Conservation (phyloP, 1,140 invertebrate genomes). For the Drosophila tani region DNA sequence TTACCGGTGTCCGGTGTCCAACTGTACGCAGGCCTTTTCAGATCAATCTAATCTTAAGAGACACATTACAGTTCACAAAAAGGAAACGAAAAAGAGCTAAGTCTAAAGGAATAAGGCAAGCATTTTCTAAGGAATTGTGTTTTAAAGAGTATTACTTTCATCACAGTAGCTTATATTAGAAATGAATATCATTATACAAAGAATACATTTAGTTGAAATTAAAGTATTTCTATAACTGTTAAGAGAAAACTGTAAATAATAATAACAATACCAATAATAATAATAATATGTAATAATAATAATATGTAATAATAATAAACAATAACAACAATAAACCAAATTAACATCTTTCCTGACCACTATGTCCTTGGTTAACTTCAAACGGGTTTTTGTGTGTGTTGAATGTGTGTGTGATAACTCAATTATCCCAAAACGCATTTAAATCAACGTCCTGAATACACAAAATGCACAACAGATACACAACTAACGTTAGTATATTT, state of each 20-base stretch:
- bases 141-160: neutral
- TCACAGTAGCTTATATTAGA: too few relatives aligned
- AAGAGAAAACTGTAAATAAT: neutral
- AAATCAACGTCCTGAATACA: too few relatives aligned
- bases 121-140: neutral
- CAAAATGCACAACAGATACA: too few relatives aligned
- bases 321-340: neutral
- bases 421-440: too few relatives aligned
- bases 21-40: neutral
- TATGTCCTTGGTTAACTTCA: neutral
- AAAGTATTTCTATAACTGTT: too few relatives aligned
- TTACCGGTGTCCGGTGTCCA: neutral
- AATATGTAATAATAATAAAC: neutral
- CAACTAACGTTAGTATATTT: too few relatives aligned
- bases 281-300: too few relatives aligned
- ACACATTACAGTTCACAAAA: neutral
- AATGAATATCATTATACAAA: neutral
- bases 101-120: too few relatives aligned
- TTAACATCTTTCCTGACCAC: too few relatives aligned
- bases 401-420: too few relatives aligned
- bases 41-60: neutral
- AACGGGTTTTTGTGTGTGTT: too few relatives aligned
- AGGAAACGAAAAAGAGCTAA: neutral
- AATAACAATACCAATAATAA: neutral
- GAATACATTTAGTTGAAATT: neutral